Conservation (phyloP, 2,888 invertebrate species). For the Lymantria dispar region DNA sequence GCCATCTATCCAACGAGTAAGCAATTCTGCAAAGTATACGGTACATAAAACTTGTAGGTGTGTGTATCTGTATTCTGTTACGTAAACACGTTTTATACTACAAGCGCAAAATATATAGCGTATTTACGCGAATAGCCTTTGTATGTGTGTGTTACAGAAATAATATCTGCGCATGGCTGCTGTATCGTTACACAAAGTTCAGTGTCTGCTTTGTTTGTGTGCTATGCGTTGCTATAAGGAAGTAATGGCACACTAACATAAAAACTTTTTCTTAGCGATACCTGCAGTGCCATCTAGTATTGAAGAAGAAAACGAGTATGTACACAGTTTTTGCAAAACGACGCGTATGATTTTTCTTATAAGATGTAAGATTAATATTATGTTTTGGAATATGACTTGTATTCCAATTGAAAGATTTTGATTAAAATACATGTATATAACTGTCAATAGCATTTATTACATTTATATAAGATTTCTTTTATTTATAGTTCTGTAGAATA, state of each 20-base stretch:
- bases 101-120: slow-evolving; percentile 21
- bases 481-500: too few species aligned
- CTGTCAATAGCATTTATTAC: too few species aligned
- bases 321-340: slow-evolving; percentile 46
- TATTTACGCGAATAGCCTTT: slow-evolving; percentile 25
- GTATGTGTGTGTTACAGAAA: slow-evolving; percentile 28
- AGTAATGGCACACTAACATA: slow-evolving; percentile 46
- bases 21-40: slow-evolving; percentile 28
- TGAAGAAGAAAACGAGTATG: slow-evolving; percentile 37
- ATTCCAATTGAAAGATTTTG: too few species aligned
- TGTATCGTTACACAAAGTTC: slow-evolving; percentile 35
- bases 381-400: neutral
- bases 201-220: slow-evolving; percentile 32
- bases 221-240: slow-evolving; percentile 37
- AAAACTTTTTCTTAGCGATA: slow-evolving; percentile 50
- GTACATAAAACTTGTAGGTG: slow-evolving; percentile 27
- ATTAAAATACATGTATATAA: too few species aligned
- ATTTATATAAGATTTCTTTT: too few species aligned
- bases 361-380: slow-evolving; percentile 4
- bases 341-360: slow-evolving; percentile 38
- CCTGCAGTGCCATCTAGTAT: slow-evolving; percentile 69
- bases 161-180: slow-evolving; percentile 37
- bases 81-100: slow-evolving; percentile 37
- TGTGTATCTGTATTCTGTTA: slow-evolving; percentile 35
- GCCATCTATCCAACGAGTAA: slow-evolving; percentile 55